Evolutionary conservation across 2,888 invertebrate species (phyloP).

Genomic region (Arrhopalites spinosus): DNA sequence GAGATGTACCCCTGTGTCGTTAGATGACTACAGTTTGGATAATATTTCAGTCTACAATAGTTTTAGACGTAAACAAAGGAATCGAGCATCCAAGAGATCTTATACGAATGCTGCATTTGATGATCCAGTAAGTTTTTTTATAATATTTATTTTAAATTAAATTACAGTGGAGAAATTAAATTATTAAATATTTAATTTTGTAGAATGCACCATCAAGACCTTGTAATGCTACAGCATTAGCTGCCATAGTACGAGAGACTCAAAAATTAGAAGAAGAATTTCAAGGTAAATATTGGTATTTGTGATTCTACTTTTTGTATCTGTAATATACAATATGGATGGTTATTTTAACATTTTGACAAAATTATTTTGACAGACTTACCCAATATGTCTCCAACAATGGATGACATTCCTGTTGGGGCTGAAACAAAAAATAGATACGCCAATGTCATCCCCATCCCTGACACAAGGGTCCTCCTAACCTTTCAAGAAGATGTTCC

Average conservation of each 20-base stretch:
- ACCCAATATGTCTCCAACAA: conserved; percentile 74
- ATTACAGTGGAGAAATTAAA: no score
- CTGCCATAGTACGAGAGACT: conserved; percentile 63
- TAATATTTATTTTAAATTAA: no score
- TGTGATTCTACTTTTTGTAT: no score
- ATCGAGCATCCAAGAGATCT: conserved; percentile 79
- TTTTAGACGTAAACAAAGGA: conserved; percentile 68
- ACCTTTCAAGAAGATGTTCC: conserved; percentile 73
- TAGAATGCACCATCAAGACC: conserved; percentile 73
- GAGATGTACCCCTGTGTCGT: conserved; percentile 82
- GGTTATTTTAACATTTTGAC: no score
- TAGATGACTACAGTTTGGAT: conserved; percentile 88
- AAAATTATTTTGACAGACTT: no score
- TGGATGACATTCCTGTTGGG: conserved; percentile 82
- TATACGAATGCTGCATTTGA: conserved; percentile 91
- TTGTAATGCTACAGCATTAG: conserved; percentile 77
- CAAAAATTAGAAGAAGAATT: conserved; percentile 78
- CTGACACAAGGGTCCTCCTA: conserved; percentile 84
- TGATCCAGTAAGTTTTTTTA: conserved; percentile 70
- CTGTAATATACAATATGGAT: no score
- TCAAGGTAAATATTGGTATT: no score
- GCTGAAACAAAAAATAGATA: conserved; percentile 91
- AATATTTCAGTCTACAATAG: conserved; percentile 79
- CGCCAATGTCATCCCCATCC: conserved; percentile 92
- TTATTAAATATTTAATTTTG: no score